Base-by-base conservation (phyloP, 2,888 invertebrate genomes). In the Aspidiotus destructor region DNA sequence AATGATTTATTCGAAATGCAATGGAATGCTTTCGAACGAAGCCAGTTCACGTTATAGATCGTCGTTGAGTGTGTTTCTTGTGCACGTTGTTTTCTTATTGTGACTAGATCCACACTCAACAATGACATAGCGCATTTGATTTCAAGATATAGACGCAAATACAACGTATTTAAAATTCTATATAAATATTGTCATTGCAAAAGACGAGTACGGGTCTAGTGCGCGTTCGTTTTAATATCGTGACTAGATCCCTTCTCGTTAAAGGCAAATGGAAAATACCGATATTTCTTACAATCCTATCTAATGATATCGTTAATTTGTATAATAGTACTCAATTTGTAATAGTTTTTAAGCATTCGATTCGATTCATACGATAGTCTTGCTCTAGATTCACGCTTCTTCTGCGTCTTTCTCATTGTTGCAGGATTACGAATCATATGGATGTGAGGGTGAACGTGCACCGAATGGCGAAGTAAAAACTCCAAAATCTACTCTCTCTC, bases 61-160 rank as follows among this genome's bases (percentile, higher is more conserved):
- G 53, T 79, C 74, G 83, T 81, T 87, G 89, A 83, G 85, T 86
- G 83, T 82, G 83, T 83, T 82, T 87, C 85, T 86, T 81, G 85
- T 84, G 79, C 81, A 79, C 85, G 69, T 82, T 74, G 71, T 73
- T 75, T 75, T 72, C 73, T 73, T 77, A 72, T 78, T 85, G 87
- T 88, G 88, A 88, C 88, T 88, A 88, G 88, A 88, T 87, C 88
- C 87, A 88, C 87, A 88, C 88, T 88, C 88, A 88, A 88, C 87
- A 86, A 87, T 67, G 57, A 62, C 69, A 28, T 60, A 13, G 69
- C 55, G 62, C 44, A 13, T 40, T 8, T 55, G 15, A 9, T n/a
- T 53, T 40, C 9, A 15, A 28, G 28, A 28, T 28, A 28, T 28
- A 5, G 28, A 28, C 28, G 28, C 28, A 28, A 28, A 28, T 28